Percentiles rank a stretch among this genome's conserved stretches.
Conservation (phyloP, 2,888 invertebrate species). For the Tetranychus truncatus region DNA sequence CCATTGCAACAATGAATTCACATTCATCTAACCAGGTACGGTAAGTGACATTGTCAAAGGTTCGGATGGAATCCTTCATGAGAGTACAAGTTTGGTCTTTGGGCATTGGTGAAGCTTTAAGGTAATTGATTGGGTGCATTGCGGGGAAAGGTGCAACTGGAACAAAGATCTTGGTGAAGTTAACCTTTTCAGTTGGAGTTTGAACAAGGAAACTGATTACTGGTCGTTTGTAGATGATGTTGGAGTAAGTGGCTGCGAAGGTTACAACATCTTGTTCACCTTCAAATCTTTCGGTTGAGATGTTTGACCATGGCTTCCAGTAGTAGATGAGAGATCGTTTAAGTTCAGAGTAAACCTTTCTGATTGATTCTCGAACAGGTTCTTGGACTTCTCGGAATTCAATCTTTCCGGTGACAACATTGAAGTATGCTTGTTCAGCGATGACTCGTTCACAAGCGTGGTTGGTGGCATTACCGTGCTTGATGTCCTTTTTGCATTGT, state of each 20-base stretch:
- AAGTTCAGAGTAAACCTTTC: neutral
- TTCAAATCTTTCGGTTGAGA: neutral
- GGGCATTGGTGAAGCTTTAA: neutral
- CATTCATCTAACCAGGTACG: neutral
- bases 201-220: neutral
- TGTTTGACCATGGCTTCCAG: neutral
- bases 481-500: conserved; percentile 20
- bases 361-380: neutral
- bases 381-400: conserved; percentile 12
- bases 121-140: neutral
- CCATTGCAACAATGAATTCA: conserved; percentile 20
- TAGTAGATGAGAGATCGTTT: neutral
- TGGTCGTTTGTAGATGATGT: neutral
- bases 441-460: conserved; percentile 23
- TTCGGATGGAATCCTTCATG: conserved; percentile 17
- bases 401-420: conserved; percentile 18
- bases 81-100: conserved; percentile 12
- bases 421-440: conserved; percentile 22
- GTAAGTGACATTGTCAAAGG: conserved; percentile 22
- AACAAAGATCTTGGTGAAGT: neutral
- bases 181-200: neutral
- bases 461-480: conserved; percentile 16
- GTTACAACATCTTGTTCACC: neutral
- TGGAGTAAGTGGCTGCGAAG: neutral
- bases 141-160: neutral